These are phyloP conservation scores for Hippocampus abdominalis DNA, from an alignment of 2,113 vertebrate species.

Conservation along the genomic window DNA sequence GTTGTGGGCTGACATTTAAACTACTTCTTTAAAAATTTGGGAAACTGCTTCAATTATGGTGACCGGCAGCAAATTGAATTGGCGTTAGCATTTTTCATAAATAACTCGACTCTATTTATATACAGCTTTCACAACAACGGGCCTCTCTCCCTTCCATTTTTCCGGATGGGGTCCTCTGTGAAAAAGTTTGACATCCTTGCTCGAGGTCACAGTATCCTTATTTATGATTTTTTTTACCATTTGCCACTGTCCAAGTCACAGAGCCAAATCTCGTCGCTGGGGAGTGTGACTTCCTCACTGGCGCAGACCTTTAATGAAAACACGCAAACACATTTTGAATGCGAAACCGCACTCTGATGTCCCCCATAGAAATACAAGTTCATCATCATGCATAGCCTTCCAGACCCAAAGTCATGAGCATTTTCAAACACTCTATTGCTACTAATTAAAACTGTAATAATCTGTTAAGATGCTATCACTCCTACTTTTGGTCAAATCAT, in stretches of 20 bases:
- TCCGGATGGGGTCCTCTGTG: neutral
- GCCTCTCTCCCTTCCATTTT: neutral
- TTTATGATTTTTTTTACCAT: constrained; percentile 72
- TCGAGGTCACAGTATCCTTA: neutral
- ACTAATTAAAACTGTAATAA: too few relatives aligned
- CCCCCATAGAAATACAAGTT: too few relatives aligned
- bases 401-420: too few relatives aligned
- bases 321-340: neutral
- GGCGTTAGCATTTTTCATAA: neutral
- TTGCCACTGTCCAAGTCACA: constrained; percentile 83
- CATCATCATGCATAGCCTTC: too few relatives aligned
- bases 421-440: too few relatives aligned
- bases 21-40: too few relatives aligned
- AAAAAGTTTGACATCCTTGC: neutral
- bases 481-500: too few relatives aligned
- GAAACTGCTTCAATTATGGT: neutral
- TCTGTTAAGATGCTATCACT: too few relatives aligned
- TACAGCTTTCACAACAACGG: too few relatives aligned
- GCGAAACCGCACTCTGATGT: too few relatives aligned
- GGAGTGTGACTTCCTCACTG: constrained; percentile 83
- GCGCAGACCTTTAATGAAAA: constrained; percentile 72
- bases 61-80: neutral
- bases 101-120: too few relatives aligned
- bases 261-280: constrained; percentile 89
- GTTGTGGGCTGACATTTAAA: too few relatives aligned